A percentile compares a stretch with the other conserved stretches of the same genome.
phyloP scores from a whole-genome alignment of 2,888 invertebrate genomes.

The Synanthedon andrenaeformis region DNA sequence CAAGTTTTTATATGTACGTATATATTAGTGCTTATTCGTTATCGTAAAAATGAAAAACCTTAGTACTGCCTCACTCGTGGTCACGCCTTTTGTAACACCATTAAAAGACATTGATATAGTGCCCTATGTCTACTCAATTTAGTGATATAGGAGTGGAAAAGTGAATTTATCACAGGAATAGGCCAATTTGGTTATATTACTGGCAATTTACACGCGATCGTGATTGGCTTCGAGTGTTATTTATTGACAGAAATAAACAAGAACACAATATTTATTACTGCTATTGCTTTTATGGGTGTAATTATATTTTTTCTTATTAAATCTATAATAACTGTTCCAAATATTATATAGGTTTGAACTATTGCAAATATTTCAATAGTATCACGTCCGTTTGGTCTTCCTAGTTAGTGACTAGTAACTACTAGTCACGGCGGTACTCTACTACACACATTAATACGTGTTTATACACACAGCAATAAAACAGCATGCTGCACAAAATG shows the following conservation, averaged over 20 bases:
- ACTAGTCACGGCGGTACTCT: too few relatives aligned
- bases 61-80: not conserved
- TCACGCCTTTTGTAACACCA: not conserved
- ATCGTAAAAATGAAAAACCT: not conserved
- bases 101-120: not conserved
- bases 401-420: too few relatives aligned
- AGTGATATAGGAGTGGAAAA: slow-evolving; percentile 13
- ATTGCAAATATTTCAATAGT: too few relatives aligned
- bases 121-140: too few relatives aligned
- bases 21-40: not conserved
- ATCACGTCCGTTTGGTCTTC: too few relatives aligned
- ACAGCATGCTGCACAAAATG: too few relatives aligned
- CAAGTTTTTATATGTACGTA: too few relatives aligned
- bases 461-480: too few relatives aligned
- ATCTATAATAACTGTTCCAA: too few relatives aligned
- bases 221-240: slow-evolving; percentile 11
- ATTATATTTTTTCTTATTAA: not conserved
- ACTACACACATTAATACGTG: too few relatives aligned
- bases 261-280: not conserved
- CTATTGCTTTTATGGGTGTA: not conserved
- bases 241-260: slow-evolving; percentile 11
- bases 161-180: slow-evolving; percentile 22
- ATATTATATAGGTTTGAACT: too few relatives aligned
- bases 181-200: slow-evolving; percentile 20
- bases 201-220: slow-evolving; percentile 29